Conservation (phyloP, 2,113 vertebrate species). For the Synchiropus splendidus region DNA sequence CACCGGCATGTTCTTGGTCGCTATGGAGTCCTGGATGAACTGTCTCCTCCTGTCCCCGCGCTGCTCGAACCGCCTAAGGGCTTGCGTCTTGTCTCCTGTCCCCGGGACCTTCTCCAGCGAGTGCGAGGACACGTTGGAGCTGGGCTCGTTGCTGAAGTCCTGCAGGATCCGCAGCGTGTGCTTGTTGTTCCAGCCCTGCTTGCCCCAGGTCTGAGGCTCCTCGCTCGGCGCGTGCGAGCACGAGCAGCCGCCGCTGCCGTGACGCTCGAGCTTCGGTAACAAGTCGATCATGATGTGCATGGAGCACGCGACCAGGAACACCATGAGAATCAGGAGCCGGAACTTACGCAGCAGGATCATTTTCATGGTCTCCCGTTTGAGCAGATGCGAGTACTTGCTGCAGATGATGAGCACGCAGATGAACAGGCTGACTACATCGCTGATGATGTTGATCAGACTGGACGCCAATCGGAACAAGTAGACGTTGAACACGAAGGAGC, state of each 20-base stretch:
- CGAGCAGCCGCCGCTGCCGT: slow-evolving; percentile 69
- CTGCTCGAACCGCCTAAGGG: slow-evolving; percentile 37
- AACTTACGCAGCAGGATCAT: slow-evolving; percentile 90
- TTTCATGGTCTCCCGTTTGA: slow-evolving; percentile 70
- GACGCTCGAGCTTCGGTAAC: slow-evolving; percentile 81
- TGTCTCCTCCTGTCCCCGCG: slow-evolving; percentile 47
- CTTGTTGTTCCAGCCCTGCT: slow-evolving; percentile 81
- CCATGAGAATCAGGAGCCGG: slow-evolving; percentile 83
- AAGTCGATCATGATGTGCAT: slow-evolving; percentile 92
- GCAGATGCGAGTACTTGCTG: slow-evolving; percentile 61
- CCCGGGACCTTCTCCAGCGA: slow-evolving; percentile 71
- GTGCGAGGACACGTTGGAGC: slow-evolving; percentile 79
- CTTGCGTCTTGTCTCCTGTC: slow-evolving; percentile 42
- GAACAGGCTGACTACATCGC: slow-evolving; percentile 70
- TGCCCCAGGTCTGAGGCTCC: slow-evolving; percentile 62
- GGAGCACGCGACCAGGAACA: slow-evolving; percentile 85
- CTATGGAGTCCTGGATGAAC: slow-evolving; percentile 40
- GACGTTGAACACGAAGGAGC: slow-evolving; percentile 55
- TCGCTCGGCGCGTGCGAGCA: slow-evolving; percentile 71
- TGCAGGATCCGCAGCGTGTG: slow-evolving; percentile 88
- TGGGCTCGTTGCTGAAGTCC: slow-evolving; percentile 87
- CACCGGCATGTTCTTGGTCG: slow-evolving; percentile 19
- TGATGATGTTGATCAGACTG: slow-evolving; percentile 65
- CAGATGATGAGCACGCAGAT: slow-evolving; percentile 65
- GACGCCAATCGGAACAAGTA: slow-evolving; percentile 63